These are phyloP conservation scores for Prionailurus viverrinus DNA, from an alignment of 2,113 vertebrate species.

Conservation along the genomic window DNA sequence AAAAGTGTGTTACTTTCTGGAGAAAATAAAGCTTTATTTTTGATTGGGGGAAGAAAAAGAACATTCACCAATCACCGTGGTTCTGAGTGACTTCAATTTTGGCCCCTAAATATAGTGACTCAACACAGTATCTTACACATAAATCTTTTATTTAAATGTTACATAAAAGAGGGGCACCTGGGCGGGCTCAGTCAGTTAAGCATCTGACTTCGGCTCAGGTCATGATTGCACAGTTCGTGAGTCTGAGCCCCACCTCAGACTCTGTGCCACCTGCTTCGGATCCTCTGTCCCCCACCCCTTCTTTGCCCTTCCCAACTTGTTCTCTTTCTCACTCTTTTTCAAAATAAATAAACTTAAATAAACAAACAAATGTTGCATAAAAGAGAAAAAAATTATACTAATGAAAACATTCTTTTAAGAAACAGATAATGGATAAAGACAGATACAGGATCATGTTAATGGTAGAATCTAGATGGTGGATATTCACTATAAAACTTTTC, in stretches of 20 bases:
- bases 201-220: no score
- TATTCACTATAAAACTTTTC: conserved; percentile 35
- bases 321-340: neutral
- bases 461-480: neutral
- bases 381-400: conserved; percentile 35
- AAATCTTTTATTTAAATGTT: conserved; percentile 38
- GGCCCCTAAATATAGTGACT: neutral
- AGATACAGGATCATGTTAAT: neutral
- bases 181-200: no score
- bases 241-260: no score
- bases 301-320: no score
- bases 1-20: conserved; percentile 25
- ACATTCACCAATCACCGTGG: neutral
- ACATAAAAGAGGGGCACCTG: neutral
- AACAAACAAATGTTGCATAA: neutral
- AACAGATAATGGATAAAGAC: conserved; percentile 18
- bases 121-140: conserved; percentile 1
- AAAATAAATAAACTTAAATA: neutral
- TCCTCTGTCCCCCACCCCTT: no score
- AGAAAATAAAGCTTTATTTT: conserved; percentile 47
- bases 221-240: no score
- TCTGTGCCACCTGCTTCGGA: no score
- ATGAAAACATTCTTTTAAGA: conserved; percentile 1
- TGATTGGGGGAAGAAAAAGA: neutral
- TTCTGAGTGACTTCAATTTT: conserved; percentile 1